These are phyloP conservation scores for Odontocerum albicorne DNA, from an alignment of 2,888 invertebrate species.

Conservation along the genomic window DNA sequence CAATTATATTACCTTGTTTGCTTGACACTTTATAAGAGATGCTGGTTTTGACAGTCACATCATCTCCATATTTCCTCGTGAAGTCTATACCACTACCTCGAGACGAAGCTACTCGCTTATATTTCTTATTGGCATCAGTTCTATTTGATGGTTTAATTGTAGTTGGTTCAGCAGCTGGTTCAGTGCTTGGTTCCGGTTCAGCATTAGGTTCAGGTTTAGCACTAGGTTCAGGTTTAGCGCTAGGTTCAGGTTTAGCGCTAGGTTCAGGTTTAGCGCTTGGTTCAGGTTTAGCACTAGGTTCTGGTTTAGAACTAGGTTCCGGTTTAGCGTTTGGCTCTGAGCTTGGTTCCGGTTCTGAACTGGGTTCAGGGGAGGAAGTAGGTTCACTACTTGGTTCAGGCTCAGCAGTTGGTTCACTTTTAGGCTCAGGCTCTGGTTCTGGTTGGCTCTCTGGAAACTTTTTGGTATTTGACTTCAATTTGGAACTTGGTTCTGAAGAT, in stretches of 20 bases:
- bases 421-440: constrained; percentile 46
- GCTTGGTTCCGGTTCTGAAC: constrained; percentile 44
- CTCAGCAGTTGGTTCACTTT: constrained; percentile 46
- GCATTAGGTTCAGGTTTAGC: constrained; percentile 44
- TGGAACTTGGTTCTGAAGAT: constrained; percentile 41
- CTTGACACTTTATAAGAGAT: constrained; percentile 77
- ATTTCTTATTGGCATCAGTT: constrained; percentile 44
- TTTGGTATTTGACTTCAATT: constrained; percentile 47
- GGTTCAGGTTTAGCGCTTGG: constrained; percentile 53
- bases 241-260: constrained; percentile 46
- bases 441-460: no score
- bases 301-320: constrained; percentile 44
- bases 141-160: constrained; percentile 43
- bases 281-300: constrained; percentile 46
- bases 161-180: constrained; percentile 36
- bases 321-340: constrained; percentile 46
- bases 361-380: constrained; percentile 44
- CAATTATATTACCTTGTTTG: constrained; percentile 57
- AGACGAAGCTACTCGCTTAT: constrained; percentile 59
- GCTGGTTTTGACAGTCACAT: constrained; percentile 76
- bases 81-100: constrained; percentile 52
- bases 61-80: constrained; percentile 54
- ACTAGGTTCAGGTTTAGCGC: constrained; percentile 47
- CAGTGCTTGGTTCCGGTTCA: constrained; percentile 36
- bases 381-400: constrained; percentile 45